A percentile compares a stretch with the other conserved stretches of the same genome.
phyloP scores from a whole-genome alignment of 2,888 invertebrate genomes.

The Pyrocoelia pectoralis region DNA sequence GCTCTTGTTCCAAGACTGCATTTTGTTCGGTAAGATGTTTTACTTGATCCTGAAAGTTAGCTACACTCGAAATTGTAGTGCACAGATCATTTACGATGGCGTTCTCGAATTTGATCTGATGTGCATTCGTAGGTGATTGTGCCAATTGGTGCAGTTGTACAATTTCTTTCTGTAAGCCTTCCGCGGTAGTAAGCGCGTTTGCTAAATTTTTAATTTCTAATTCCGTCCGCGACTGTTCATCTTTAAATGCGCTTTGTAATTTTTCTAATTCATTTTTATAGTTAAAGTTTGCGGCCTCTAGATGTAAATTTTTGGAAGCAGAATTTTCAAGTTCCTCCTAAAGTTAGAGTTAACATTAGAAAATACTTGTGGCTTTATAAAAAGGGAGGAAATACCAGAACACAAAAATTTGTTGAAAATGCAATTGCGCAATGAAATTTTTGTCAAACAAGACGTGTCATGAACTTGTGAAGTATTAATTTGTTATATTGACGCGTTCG shows the following conservation, averaged over 20 bases:
- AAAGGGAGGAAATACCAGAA: no score
- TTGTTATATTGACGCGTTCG: no score
- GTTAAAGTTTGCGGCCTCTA: background rate
- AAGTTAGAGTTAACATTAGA: background rate
- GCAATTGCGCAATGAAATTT: no score
- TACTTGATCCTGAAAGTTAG: background rate
- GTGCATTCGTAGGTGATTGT: background rate
- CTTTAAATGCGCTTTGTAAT: constrained; percentile 5
- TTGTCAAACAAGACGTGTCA: no score
- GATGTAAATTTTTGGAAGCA: background rate
- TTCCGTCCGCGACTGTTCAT: constrained; percentile 2
- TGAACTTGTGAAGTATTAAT: no score
- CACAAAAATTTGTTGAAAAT: no score
- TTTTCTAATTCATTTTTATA: constrained; percentile 36
- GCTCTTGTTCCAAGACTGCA: background rate
- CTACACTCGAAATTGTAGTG: background rate
- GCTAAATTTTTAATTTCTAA: constrained; percentile 17
- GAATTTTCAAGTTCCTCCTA: background rate
- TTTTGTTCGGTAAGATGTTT: background rate
- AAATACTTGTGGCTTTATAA: no score
- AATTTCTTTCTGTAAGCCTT: background rate
- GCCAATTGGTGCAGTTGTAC: background rate
- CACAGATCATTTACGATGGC: background rate
- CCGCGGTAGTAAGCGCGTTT: background rate
- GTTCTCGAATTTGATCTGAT: background rate